These are phyloP conservation scores for Sicus ferrugineus DNA, from an alignment of 2,888 invertebrate genomes.

Conservation along the genomic window DNA sequence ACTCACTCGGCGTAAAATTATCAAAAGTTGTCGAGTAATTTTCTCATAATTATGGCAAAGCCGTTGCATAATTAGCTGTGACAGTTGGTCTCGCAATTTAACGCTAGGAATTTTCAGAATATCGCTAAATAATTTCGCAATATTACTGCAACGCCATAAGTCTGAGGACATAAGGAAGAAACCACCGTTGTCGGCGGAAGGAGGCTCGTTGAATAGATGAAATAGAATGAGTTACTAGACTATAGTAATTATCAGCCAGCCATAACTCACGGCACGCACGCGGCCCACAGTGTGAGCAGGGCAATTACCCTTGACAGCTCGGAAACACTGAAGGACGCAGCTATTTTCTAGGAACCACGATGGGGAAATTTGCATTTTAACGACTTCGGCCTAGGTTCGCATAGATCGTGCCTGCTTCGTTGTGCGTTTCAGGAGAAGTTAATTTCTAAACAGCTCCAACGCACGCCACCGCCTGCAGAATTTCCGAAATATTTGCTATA, in stretches of 20 bases:
- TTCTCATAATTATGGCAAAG: constrained; percentile 6
- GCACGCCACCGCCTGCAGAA: constrained; percentile 10
- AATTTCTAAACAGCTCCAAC: not conserved
- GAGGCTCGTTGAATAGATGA: constrained; percentile 10
- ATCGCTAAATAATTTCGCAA: constrained; percentile 19
- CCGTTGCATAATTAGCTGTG: constrained; percentile 25
- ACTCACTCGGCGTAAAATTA: not conserved
- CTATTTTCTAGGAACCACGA: constrained; percentile 16
- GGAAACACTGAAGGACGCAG: constrained; percentile 1
- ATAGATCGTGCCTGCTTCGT: not conserved
- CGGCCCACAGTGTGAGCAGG: not conserved
- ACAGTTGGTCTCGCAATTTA: constrained; percentile 19
- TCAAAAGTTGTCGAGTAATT: constrained; percentile 7
- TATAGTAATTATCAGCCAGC: not conserved
- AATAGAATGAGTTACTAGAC: constrained; percentile 12
- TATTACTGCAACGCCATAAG: constrained; percentile 3
- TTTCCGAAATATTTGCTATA: constrained; percentile 16
- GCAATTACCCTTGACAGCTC: constrained; percentile 28
- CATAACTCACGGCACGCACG: not conserved
- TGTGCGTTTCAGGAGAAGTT: constrained; percentile 9
- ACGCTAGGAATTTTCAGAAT: constrained; percentile 16
- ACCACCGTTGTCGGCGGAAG: not conserved
- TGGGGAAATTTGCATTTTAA: constrained; percentile 24
- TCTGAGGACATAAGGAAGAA: not conserved
- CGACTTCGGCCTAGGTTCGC: constrained; percentile 10